A percentile compares a stretch with the other conserved stretches of the same genome.
Conservation (phyloP, 2,888 invertebrate genomes). For the Ptychoptera albimana region DNA sequence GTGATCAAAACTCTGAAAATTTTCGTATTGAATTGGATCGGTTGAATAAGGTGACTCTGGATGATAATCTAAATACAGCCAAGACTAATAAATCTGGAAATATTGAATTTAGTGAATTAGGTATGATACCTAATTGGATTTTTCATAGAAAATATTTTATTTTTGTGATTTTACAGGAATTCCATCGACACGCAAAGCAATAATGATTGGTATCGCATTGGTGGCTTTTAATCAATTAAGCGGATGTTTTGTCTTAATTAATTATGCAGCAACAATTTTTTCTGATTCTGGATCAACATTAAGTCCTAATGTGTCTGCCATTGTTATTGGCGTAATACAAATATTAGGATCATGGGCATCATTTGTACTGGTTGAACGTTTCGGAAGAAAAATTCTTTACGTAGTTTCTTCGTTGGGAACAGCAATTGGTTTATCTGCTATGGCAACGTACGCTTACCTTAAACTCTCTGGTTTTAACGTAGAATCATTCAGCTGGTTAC, state of each 20-base stretch:
- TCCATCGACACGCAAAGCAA: slow-evolving; percentile 13
- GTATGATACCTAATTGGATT: no score
- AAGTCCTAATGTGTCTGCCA: slow-evolving; percentile 22
- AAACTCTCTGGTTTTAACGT: slow-evolving; percentile 12
- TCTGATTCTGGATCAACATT: slow-evolving; percentile 17
- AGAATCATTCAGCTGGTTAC: slow-evolving; percentile 18
- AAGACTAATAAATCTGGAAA: no score
- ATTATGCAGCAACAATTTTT: slow-evolving; percentile 25
- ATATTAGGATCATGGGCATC: slow-evolving; percentile 20
- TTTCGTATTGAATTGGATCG: no score
- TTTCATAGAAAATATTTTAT: no score
- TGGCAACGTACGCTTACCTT: slow-evolving; percentile 19
- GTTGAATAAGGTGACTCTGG: no score
- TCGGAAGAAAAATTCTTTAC: slow-evolving; percentile 22
- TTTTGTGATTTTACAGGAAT: no score
- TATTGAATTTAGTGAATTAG: no score
- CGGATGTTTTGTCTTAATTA: slow-evolving; percentile 22
- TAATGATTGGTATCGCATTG: slow-evolving; percentile 16
- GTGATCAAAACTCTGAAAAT: no score
- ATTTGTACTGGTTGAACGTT: slow-evolving; percentile 20
- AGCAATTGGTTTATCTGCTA: slow-evolving; percentile 15
- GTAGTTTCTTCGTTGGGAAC: slow-evolving; percentile 19
- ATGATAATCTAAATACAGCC: no score
- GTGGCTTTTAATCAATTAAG: slow-evolving; percentile 19
- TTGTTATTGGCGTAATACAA: slow-evolving; percentile 22